These are phyloP conservation scores for Caenorhabditis sp. DNA, from an alignment of 2,888 invertebrate species.

Conservation along the genomic window DNA sequence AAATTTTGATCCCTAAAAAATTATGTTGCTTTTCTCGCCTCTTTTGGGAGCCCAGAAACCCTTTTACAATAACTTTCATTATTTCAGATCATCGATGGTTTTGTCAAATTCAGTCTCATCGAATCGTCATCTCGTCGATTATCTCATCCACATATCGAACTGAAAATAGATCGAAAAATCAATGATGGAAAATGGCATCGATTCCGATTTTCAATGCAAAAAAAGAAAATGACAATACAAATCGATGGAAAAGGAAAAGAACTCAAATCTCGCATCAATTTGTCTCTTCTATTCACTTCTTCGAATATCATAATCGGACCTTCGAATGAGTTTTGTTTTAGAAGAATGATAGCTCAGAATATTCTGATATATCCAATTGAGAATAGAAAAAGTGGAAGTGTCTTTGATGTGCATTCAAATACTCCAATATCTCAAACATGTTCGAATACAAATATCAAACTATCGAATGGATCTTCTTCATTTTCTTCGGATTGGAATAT, in stretches of 20 bases:
- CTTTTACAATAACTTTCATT: not conserved
- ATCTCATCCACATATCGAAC: slow-evolving; percentile 18
- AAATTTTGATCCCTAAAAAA: too few relatives aligned
- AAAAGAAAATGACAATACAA: slow-evolving; percentile 33
- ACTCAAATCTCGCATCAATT: slow-evolving; percentile 26
- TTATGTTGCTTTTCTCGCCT: too few relatives aligned
- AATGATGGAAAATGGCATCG: slow-evolving; percentile 39
- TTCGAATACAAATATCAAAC: not conserved
- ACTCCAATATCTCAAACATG: not conserved
- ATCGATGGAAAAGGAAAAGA: slow-evolving; percentile 50
- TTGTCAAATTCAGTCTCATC: slow-evolving; percentile 14
- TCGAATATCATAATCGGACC: slow-evolving; percentile 3
- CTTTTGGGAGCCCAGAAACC: not conserved
- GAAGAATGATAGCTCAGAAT: slow-evolving; percentile 28
- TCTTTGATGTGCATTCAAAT: not conserved
- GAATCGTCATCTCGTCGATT: not conserved
- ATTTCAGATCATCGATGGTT: slow-evolving; percentile 16
- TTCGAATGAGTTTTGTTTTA: slow-evolving; percentile 12
- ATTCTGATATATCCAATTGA: slow-evolving; percentile 16
- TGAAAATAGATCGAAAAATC: slow-evolving; percentile 10
- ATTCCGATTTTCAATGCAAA: slow-evolving; percentile 24
- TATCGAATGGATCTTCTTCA: not conserved
- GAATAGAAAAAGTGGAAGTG: too few relatives aligned
- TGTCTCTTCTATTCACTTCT: slow-evolving; percentile 22
- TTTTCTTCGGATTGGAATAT: not conserved